Conservation (phyloP, 1,140 invertebrate species). For the Aricia agestis region DNA sequence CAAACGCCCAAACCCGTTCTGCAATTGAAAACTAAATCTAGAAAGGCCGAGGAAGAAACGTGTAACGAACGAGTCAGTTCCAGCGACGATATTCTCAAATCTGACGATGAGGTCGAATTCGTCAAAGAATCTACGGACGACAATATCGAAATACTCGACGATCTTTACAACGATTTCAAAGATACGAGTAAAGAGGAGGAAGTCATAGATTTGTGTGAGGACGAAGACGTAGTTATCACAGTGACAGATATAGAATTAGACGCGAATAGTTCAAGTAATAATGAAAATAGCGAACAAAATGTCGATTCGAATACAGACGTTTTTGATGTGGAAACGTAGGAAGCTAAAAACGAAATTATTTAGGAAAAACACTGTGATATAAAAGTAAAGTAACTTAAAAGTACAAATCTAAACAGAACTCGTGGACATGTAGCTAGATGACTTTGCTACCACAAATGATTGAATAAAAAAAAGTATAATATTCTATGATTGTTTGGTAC, state of each 20-base stretch:
- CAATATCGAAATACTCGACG: constrained; percentile 31
- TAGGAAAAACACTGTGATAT: constrained; percentile 6
- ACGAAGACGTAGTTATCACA: constrained; percentile 50
- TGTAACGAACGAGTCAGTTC: constrained; percentile 33
- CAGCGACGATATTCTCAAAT: constrained; percentile 45
- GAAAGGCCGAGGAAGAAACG: constrained; percentile 36
- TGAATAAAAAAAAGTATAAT: too few relatives aligned
- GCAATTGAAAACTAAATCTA: constrained; percentile 52
- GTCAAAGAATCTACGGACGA: constrained; percentile 44
- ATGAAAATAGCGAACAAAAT: constrained; percentile 33
- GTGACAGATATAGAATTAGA: constrained; percentile 44
- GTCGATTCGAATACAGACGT: neutral
- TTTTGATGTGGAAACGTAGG: neutral
- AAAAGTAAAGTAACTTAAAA: constrained; percentile 1
- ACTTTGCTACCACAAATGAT: too few relatives aligned
- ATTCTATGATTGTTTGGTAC: too few relatives aligned
- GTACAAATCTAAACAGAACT: neutral
- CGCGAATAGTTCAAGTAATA: constrained; percentile 48
- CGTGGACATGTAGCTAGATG: too few relatives aligned
- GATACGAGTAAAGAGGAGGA: constrained; percentile 48
- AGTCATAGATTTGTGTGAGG: constrained; percentile 60
- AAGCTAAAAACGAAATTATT: neutral
- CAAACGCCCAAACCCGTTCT: constrained; percentile 48
- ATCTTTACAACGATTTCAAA: constrained; percentile 51
- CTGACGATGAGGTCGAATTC: constrained; percentile 61